A percentile compares a stretch with the other conserved stretches of the same genome.
phyloP scores from a whole-genome alignment of 2,888 invertebrate genomes.

The Chloromyia formosa region DNA sequence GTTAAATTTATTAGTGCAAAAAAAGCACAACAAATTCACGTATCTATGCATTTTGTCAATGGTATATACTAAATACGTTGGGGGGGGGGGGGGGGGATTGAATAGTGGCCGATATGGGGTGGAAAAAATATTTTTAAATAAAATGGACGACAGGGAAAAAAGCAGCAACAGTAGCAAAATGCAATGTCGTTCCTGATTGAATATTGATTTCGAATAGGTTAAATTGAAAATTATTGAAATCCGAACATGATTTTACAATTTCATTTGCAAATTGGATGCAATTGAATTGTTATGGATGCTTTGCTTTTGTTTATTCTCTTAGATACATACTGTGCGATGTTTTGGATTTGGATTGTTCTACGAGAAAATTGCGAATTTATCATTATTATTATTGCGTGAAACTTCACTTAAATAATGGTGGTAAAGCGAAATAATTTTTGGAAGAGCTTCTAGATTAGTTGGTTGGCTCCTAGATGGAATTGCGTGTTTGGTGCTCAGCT shows the following conservation, averaged over 20 bases:
- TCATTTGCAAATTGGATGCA: constrained; percentile 37
- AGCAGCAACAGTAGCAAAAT: not conserved
- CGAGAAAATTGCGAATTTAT: no score
- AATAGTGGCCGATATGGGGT: not conserved
- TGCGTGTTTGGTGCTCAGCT: no score
- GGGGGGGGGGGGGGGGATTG: not conserved
- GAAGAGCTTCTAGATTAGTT: no score
- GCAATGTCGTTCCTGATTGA: constrained; percentile 18
- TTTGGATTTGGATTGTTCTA: no score
- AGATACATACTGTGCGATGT: no score
- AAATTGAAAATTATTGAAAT: constrained; percentile 41
- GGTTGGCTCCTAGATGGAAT: no score
- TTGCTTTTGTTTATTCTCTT: not conserved
- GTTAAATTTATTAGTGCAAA: not conserved
- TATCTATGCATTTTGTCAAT: no score
- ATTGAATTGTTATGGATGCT: constrained; percentile 18
- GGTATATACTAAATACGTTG: no score
- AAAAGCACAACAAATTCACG: not conserved
- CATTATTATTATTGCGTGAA: no score
- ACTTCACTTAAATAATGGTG: no score
- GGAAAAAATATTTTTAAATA: not conserved
- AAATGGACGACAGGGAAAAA: not conserved
- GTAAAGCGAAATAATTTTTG: no score
- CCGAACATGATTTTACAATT: constrained; percentile 35
- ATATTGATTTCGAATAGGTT: constrained; percentile 22